phyloP scores from a whole-genome alignment of 2,888 invertebrate genomes.

The Pecten maximus region DNA sequence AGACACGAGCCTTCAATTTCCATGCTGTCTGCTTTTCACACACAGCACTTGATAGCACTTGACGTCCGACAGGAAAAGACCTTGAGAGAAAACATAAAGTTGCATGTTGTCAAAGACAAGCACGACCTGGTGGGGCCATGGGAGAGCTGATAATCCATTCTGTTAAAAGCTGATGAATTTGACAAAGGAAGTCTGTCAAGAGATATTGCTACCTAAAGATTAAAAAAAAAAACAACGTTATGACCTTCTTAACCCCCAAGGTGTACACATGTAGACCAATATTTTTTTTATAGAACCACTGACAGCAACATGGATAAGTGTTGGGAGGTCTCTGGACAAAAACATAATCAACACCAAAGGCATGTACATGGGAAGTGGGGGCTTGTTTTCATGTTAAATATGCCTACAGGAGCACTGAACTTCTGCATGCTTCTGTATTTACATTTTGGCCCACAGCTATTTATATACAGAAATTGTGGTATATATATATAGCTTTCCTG shows the following conservation, averaged over 20 bases:
- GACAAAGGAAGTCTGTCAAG: background rate
- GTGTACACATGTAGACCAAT: no score
- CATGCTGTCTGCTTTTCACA: no score
- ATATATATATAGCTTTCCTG: background rate
- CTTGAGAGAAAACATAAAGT: background rate
- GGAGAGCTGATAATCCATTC: background rate
- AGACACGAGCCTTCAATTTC: no score
- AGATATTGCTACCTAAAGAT: no score
- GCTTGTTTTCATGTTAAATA: background rate
- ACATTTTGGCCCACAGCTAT: background rate
- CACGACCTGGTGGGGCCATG: background rate
- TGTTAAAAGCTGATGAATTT: background rate
- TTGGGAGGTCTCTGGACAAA: background rate
- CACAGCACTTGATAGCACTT: background rate
- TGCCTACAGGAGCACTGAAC: background rate
- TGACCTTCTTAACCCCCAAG: no score
- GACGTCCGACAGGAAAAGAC: no score
- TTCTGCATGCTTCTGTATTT: background rate
- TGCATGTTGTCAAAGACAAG: no score
- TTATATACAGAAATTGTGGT: constrained; percentile 6
- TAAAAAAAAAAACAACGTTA: no score
- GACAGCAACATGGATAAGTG: background rate
- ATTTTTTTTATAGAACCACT: background rate
- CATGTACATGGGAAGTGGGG: background rate
- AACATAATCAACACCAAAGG: background rate